Conservation (phyloP, 2,797 vertebrate species). For the Aselliscus stoliczkanus region DNA sequence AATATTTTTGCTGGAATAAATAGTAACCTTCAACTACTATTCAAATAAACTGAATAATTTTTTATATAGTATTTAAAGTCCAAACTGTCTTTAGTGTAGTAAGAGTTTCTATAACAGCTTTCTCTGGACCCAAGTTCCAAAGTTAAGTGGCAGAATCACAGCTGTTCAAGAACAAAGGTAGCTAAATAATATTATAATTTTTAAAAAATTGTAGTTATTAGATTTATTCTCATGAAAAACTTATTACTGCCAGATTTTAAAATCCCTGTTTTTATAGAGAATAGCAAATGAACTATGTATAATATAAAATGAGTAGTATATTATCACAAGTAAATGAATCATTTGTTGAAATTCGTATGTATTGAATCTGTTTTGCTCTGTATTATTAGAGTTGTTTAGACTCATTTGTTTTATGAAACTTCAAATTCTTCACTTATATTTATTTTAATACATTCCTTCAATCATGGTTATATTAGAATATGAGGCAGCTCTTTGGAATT, state of each 20-base stretch:
- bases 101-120: conserved; percentile 58
- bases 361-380: background rate
- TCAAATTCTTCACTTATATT: background rate
- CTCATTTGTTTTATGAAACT: background rate
- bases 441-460: background rate
- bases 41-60: conserved; percentile 41
- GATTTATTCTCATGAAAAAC: background rate
- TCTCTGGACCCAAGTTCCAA: background rate
- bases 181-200: conserved; percentile 55
- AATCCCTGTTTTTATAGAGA: background rate
- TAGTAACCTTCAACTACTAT: conserved; percentile 23
- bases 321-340: background rate
- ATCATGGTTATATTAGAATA: background rate
- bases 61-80: background rate
- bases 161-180: conserved; percentile 27
- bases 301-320: background rate
- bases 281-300: background rate
- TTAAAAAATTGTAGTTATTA: background rate
- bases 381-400: background rate
- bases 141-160: conserved; percentile 53
- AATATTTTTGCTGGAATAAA: conserved; percentile 66
- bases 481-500: background rate
- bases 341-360: background rate
- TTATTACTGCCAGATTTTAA: background rate
- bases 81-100: conserved; percentile 48